These are phyloP conservation scores for Microcaecilia unicolor DNA, from an alignment of 2,797 vertebrate species.

Conservation along the genomic window DNA sequence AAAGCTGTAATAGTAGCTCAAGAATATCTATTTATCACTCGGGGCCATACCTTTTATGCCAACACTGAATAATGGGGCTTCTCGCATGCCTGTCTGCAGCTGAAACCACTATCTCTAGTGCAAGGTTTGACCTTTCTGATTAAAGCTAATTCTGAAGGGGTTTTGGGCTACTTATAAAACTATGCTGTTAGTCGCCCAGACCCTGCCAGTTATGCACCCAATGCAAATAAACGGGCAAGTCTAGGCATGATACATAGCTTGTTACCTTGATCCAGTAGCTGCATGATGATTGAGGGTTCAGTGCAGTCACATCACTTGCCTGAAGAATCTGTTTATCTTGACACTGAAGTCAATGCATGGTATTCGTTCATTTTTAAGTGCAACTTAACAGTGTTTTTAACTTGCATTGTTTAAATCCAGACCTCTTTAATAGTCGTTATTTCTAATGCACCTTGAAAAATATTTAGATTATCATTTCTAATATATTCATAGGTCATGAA, in stretches of 20 bases:
- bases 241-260: constrained; percentile 8
- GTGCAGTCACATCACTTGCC: not conserved
- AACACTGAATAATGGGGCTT: too few species aligned
- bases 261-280: constrained; percentile 10
- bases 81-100: constrained; percentile 25
- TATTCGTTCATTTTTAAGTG: not conserved
- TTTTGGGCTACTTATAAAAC: not conserved
- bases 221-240: constrained; percentile 19
- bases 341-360: not conserved
- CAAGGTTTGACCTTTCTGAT: constrained; percentile 1
- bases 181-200: constrained; percentile 9
- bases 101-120: constrained; percentile 2
- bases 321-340: not conserved
- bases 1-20: too few species aligned
- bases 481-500: too few species aligned
- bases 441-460: not conserved
- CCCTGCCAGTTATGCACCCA: constrained; percentile 1
- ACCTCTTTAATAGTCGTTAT: not conserved
- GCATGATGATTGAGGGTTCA: not conserved
- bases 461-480: too few species aligned
- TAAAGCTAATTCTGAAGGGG: not conserved
- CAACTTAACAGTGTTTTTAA: not conserved
- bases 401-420: not conserved
- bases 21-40: too few species aligned
- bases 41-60: too few species aligned